Conservation (phyloP, 1,140 invertebrate genomes). For the Conus ventricosus region DNA sequence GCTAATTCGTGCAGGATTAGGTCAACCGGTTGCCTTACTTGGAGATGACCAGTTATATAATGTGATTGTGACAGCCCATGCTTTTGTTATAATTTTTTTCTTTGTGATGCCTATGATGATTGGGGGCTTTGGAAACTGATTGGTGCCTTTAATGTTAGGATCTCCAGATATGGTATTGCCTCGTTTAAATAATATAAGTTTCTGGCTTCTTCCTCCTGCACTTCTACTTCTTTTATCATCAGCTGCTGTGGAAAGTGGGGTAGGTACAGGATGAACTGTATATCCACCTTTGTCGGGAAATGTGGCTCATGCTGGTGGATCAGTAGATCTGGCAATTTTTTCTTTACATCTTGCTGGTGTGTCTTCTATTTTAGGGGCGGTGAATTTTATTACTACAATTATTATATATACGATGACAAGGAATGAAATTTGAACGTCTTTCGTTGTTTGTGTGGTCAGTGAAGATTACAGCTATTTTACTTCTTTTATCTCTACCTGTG, state of each 20-base stretch:
- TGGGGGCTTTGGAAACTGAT: constrained; percentile 87
- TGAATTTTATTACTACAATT: constrained; percentile 80
- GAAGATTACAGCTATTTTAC: constrained; percentile 81
- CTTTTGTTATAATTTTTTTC: constrained; percentile 88
- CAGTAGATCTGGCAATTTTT: constrained; percentile 83
- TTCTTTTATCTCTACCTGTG: constrained; percentile 82
- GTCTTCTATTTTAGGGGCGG: constrained; percentile 81
- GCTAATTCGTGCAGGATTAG: constrained; percentile 83
- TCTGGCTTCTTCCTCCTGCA: constrained; percentile 82
- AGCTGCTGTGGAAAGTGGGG: constrained; percentile 79
- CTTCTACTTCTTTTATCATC: constrained; percentile 79
- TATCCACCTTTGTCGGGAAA: constrained; percentile 81
- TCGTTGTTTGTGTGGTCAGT: constrained; percentile 81
- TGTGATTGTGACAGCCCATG: constrained; percentile 83
- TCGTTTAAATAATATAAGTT: constrained; percentile 87
- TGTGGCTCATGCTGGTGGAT: constrained; percentile 78
- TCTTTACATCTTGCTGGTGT: constrained; percentile 81
- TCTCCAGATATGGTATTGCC: constrained; percentile 85
- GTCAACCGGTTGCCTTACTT: constrained; percentile 78
- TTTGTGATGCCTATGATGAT: constrained; percentile 87
- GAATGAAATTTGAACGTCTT: constrained; percentile 76
- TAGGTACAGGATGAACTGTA: constrained; percentile 81
- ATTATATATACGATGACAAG: constrained; percentile 71
- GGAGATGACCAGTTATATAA: constrained; percentile 84
- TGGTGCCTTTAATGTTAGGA: constrained; percentile 83